These are phyloP conservation scores for Battus philenor DNA, from an alignment of 1,140 invertebrate genomes.

Conservation along the genomic window DNA sequence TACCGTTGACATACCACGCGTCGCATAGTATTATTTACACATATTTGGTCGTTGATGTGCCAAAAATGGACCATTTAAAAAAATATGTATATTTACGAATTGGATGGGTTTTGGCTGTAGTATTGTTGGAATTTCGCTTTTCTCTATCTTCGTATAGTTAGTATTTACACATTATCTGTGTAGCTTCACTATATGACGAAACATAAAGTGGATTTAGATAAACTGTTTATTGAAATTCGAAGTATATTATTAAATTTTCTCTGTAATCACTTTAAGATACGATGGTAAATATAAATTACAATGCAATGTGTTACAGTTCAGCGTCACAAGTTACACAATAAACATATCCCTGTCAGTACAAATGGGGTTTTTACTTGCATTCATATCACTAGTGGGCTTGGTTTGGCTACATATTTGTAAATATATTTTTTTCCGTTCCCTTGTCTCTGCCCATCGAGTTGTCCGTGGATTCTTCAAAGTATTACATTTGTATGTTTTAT, in stretches of 20 bases:
- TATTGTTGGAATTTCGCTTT: constrained; percentile 25
- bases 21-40: constrained; percentile 52
- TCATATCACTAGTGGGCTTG: constrained; percentile 48
- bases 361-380: constrained; percentile 35
- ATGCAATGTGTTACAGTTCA: constrained; percentile 13
- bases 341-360: constrained; percentile 49
- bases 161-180: constrained; percentile 23
- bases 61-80: constrained; percentile 63
- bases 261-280: constrained; percentile 15
- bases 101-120: constrained; percentile 21
- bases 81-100: constrained; percentile 29
- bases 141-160: constrained; percentile 17
- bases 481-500: too few species aligned
- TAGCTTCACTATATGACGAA: constrained; percentile 29
- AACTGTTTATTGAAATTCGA: constrained; percentile 7
- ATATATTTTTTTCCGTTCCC: constrained; percentile 41
- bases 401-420: constrained; percentile 46
- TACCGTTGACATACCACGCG: constrained; percentile 31
- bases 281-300: constrained; percentile 5
- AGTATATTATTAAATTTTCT: constrained; percentile 13
- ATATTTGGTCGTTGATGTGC: constrained; percentile 52
- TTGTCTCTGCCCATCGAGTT: constrained; percentile 23
- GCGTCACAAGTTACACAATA: constrained; percentile 19
- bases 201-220: constrained; percentile 31
- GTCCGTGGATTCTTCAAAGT: too few species aligned